Evolutionary conservation across 2,797 vertebrate genomes (phyloP).

Genomic region (Sphaeramia orbicularis): DNA sequence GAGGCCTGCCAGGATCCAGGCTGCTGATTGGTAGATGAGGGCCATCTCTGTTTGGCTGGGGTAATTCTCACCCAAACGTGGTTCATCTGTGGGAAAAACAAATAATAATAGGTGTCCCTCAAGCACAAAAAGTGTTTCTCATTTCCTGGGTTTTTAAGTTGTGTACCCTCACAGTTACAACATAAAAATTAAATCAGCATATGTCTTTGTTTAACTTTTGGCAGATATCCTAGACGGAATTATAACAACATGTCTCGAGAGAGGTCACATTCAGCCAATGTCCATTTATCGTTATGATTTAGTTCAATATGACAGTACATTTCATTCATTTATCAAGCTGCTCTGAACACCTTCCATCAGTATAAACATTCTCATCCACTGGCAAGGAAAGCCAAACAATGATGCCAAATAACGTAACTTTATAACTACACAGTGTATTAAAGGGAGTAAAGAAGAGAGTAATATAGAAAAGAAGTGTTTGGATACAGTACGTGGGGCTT

Average conservation of each 20-base stretch:
- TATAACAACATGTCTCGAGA: background rate
- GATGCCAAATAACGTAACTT: conserved; percentile 19
- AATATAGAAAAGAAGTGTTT: background rate
- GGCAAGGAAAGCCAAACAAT: conserved; percentile 8
- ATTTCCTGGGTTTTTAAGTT: conserved; percentile 15
- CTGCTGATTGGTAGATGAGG: conserved; percentile 88
- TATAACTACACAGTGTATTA: background rate
- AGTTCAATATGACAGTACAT: conserved; percentile 23
- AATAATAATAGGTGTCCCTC: conserved; percentile 1
- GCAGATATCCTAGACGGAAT: conserved; percentile 15
- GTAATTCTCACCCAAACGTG: conserved; percentile 63
- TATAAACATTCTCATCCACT: conserved; percentile 38
- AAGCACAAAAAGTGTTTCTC: background rate
- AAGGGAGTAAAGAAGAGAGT: background rate
- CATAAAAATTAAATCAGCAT: conserved; percentile 38
- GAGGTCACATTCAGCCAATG: conserved; percentile 21
- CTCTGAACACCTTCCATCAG: conserved; percentile 8
- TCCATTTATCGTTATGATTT: conserved; percentile 44
- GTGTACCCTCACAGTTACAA: conserved; percentile 15
- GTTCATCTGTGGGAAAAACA: conserved; percentile 69
- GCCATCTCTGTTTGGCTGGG: conserved; percentile 84
- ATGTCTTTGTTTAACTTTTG: conserved; percentile 14
- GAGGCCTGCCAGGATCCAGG: conserved; percentile 88
- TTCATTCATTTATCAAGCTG: conserved; percentile 39
- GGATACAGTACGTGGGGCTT: background rate